Evolutionary conservation across 1,140 invertebrate genomes (phyloP).

Genomic region (Caerostris darwini): DNA sequence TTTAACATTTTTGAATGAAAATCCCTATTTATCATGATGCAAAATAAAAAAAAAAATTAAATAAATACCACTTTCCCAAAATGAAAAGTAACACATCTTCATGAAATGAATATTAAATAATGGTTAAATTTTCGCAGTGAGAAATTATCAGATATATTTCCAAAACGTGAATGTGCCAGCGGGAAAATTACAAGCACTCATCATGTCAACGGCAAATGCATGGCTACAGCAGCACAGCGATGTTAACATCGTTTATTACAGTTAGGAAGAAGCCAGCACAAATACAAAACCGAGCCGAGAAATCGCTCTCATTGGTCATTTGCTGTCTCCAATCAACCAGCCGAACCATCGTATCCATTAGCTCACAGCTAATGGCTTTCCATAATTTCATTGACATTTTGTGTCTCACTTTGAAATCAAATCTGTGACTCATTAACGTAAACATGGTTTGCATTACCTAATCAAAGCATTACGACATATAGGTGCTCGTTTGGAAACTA

Average conservation of each 20-base stretch:
- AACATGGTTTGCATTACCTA: conserved; percentile 49
- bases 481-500: background rate
- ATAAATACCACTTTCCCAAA: too few species aligned
- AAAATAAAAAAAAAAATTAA: too few species aligned
- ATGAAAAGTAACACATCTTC: too few species aligned
- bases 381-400: conserved; percentile 68
- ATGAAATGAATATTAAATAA: too few species aligned
- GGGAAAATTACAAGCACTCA: background rate
- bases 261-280: background rate
- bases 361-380: conserved; percentile 52
- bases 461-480: conserved; percentile 19
- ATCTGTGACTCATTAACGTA: conserved; percentile 51
- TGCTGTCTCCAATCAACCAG: background rate
- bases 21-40: too few species aligned
- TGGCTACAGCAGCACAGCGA: background rate
- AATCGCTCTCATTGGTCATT: conserved; percentile 38
- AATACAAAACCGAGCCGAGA: background rate
- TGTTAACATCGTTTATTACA: background rate
- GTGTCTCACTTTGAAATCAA: conserved; percentile 57
- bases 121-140: background rate
- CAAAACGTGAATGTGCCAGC: background rate
- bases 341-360: background rate
- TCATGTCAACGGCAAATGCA: background rate
- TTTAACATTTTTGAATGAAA: too few species aligned
- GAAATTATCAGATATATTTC: background rate